A percentile compares a stretch with the other conserved stretches of the same genome.
These are phyloP conservation scores for Chironomus tentans DNA, from an alignment of 2,888 invertebrate species.

Conservation along the genomic window DNA sequence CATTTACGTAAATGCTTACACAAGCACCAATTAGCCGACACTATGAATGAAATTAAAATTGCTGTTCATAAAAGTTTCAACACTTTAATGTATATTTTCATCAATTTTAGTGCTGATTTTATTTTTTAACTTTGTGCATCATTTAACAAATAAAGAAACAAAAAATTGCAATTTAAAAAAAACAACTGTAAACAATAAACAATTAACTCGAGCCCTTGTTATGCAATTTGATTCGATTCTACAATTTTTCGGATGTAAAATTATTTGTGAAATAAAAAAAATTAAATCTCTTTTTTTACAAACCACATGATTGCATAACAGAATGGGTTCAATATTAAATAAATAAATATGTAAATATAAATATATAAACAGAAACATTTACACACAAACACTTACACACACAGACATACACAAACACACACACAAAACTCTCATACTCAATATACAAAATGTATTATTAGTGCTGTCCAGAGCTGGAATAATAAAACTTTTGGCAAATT, in stretches of 20 bases:
- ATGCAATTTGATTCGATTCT: not conserved
- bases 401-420: too few relatives aligned
- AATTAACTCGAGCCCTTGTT: not conserved
- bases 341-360: not conserved
- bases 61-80: too few relatives aligned
- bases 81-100: too few relatives aligned
- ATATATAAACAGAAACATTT: not conserved
- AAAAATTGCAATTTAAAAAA: not conserved
- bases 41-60: too few relatives aligned
- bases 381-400: not conserved
- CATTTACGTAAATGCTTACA: too few relatives aligned
- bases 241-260: too few relatives aligned
- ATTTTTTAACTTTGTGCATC: not conserved
- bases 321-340: not conserved
- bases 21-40: too few relatives aligned
- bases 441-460: too few relatives aligned
- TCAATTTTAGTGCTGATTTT: not conserved
- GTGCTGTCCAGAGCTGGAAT: too few relatives aligned
- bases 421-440: not conserved
- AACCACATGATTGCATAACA: not conserved
- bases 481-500: too few relatives aligned
- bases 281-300: not conserved
- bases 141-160: not conserved
- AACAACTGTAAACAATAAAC: not conserved
- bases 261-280: too few relatives aligned